A percentile compares a stretch with the other conserved stretches of the same genome.
phyloP scores from a whole-genome alignment of 2,888 invertebrate species.

The Caenorhabditis sinica region DNA sequence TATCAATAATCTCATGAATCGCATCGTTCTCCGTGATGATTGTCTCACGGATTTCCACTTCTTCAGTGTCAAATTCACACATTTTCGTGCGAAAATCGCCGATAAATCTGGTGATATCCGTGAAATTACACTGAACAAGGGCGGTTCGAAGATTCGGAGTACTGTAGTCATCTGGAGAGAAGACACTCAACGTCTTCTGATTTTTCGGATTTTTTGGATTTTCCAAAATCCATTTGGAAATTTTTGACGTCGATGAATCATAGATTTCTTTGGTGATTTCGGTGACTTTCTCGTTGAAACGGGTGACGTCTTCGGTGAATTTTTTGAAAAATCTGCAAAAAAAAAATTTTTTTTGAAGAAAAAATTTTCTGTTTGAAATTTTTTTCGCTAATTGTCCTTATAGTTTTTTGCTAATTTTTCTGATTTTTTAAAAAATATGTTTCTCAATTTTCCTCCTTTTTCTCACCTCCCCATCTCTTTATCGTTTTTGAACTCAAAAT shows the following conservation, averaged over 20 bases:
- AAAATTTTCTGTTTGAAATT: too few species aligned
- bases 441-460: too few species aligned
- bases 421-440: too few species aligned
- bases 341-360: neutral
- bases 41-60: neutral
- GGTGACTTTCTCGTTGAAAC: constrained; percentile 52
- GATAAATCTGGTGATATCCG: constrained; percentile 54
- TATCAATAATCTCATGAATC: constrained; percentile 54
- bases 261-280: constrained; percentile 27
- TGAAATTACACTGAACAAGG: constrained; percentile 69
- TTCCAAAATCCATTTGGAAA: constrained; percentile 35
- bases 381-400: too few species aligned
- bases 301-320: constrained; percentile 53
- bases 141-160: constrained; percentile 54
- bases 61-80: neutral
- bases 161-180: constrained; percentile 8
- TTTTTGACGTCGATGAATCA: constrained; percentile 20
- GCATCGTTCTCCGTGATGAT: constrained; percentile 44
- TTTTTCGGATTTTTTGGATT: neutral
- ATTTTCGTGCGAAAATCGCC: constrained; percentile 34
- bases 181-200: constrained; percentile 23
- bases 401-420: too few species aligned
- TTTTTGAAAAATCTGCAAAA: constrained; percentile 40
- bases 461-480: constrained; percentile 11
- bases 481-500: neutral